Conservation (phyloP, 2,113 vertebrate species). For the Microcebus jonahi region DNA sequence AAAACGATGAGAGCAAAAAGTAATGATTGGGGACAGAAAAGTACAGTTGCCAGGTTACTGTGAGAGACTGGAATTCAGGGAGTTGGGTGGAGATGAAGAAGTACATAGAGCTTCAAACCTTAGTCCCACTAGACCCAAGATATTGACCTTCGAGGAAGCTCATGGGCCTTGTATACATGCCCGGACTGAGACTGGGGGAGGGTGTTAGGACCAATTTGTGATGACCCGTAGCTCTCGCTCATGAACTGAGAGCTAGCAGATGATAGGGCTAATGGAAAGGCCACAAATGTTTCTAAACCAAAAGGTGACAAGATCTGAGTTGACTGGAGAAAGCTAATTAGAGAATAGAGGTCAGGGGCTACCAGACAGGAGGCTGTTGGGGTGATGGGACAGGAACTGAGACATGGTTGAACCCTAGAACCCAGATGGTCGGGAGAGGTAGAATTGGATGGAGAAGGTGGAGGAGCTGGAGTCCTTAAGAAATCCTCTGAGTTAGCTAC, state of each 20-base stretch:
- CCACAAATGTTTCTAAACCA: background rate
- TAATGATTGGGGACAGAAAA: background rate
- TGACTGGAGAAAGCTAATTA: background rate
- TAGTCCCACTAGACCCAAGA: background rate
- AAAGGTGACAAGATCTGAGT: background rate
- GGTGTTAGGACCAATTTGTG: background rate
- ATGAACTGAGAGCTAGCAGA: background rate
- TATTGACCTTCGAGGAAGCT: background rate
- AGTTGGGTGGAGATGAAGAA: background rate
- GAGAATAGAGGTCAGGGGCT: background rate
- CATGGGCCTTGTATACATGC: background rate
- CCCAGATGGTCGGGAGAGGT: background rate
- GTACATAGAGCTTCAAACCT: background rate
- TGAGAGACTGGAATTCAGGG: background rate
- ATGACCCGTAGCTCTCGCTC: background rate
- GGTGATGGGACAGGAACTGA: background rate
- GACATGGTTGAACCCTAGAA: background rate
- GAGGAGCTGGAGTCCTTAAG: background rate
- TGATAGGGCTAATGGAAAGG: background rate
- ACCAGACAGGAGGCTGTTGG: background rate
- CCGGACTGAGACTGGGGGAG: background rate
- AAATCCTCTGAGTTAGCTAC: background rate
- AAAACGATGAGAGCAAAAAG: constrained; percentile 6
- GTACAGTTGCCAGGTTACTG: background rate
- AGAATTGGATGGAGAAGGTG: background rate